Percentiles rank a stretch among this genome's conserved stretches.
Conservation (phyloP, 2,888 invertebrate species). For the Operophtera brumata region DNA sequence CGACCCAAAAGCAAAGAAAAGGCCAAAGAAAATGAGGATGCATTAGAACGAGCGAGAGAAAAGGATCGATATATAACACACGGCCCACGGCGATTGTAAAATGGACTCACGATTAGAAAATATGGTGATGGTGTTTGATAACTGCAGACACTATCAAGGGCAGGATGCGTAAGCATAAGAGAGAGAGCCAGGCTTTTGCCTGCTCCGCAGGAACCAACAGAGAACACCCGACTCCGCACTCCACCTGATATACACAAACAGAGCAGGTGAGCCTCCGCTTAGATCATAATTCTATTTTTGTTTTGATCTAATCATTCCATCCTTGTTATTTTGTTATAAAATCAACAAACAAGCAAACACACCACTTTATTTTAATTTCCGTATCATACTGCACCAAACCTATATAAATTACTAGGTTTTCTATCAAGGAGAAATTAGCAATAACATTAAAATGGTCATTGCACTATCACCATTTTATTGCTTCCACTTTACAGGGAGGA, state of each 20-base stretch:
- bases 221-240: constrained; percentile 61
- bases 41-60: constrained; percentile 66
- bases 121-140: constrained; percentile 69
- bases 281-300: constrained; percentile 17
- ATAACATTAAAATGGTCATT: constrained; percentile 18
- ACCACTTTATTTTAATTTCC: background rate
- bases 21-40: constrained; percentile 78
- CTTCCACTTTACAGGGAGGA: constrained; percentile 22
- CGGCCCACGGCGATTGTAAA: constrained; percentile 76
- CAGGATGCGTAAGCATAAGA: constrained; percentile 80
- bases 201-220: constrained; percentile 69
- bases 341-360: background rate
- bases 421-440: constrained; percentile 12
- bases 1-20: constrained; percentile 72
- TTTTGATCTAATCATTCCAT: constrained; percentile 1
- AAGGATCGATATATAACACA: constrained; percentile 74
- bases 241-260: constrained; percentile 64
- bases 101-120: constrained; percentile 76
- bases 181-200: constrained; percentile 73
- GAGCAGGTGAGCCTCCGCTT: constrained; percentile 47
- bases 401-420: constrained; percentile 4
- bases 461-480: constrained; percentile 9
- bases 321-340: constrained; percentile 4
- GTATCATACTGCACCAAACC: constrained; percentile 6
- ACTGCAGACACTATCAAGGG: constrained; percentile 65